Percentiles rank a stretch among this genome's conserved stretches.
These are phyloP conservation scores for Peromyscus leucopus DNA, from an alignment of 2,113 vertebrate species.

Conservation along the genomic window DNA sequence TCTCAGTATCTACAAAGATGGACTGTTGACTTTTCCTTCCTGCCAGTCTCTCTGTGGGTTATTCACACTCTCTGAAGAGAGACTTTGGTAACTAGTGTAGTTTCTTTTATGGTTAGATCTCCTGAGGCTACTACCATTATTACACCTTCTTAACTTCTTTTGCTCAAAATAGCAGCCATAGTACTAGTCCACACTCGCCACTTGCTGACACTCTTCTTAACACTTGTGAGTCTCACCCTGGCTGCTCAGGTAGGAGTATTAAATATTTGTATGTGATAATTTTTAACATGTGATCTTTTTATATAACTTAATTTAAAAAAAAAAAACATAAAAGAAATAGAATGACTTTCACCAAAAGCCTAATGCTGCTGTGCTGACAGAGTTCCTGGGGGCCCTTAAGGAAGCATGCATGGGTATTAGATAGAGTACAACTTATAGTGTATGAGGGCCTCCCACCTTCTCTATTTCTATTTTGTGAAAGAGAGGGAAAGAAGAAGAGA, in stretches of 20 bases:
- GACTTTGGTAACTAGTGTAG: not conserved
- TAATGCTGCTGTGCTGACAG: not conserved
- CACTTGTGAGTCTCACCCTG: not conserved
- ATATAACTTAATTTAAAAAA: not conserved
- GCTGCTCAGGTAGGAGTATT: not conserved
- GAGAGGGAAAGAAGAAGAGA: not conserved
- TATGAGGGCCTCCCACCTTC: not conserved
- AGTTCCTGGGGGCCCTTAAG: conserved; percentile 25
- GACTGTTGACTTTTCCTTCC: not conserved
- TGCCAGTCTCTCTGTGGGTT: not conserved
- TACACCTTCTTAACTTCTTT: not conserved
- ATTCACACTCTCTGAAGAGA: not conserved
- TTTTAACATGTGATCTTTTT: not conserved
- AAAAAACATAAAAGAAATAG: conserved; percentile 9
- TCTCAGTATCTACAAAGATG: not conserved
- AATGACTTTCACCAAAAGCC: conserved; percentile 54
- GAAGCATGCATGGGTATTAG: not conserved
- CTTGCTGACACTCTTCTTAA: not conserved
- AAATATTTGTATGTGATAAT: not conserved
- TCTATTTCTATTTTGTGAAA: not conserved
- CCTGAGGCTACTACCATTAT: not conserved
- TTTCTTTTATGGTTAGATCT: not conserved
- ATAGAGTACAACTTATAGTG: not conserved
- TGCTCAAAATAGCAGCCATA: not conserved
- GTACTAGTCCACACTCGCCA: not conserved